phyloP scores from a whole-genome alignment of 2,888 invertebrate species.

The Sphinx pinastri region DNA sequence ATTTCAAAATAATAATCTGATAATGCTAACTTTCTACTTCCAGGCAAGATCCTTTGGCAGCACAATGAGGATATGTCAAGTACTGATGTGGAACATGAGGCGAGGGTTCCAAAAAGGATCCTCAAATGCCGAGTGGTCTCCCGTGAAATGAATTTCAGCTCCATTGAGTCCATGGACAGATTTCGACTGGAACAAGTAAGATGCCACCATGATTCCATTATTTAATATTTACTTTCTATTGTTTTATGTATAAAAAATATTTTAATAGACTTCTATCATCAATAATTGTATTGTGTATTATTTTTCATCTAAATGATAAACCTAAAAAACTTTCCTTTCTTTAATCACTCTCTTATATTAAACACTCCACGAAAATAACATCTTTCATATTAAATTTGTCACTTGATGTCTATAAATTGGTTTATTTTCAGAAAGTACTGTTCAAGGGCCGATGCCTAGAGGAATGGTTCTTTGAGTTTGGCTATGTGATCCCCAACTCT shows the following conservation, averaged over 20 bases:
- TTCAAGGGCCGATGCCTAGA: constrained; percentile 96
- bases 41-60: constrained; percentile 97
- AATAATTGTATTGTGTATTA: no score
- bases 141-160: constrained; percentile 95
- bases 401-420: background rate
- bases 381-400: no score
- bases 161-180: constrained; percentile 96
- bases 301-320: no score
- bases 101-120: constrained; percentile 97
- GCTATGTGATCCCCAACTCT: constrained; percentile 98
- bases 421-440: constrained; percentile 86
- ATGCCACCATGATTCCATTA: background rate
- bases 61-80: constrained; percentile 97
- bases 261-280: no score
- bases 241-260: no score
- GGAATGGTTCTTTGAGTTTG: constrained; percentile 99
- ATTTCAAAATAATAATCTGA: background rate
- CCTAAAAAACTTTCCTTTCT: no score
- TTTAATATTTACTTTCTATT: no score
- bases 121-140: constrained; percentile 96
- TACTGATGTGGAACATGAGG: constrained; percentile 96
- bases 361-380: no score
- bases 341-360: no score
- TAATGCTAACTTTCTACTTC: constrained; percentile 26
- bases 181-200: constrained; percentile 94